A percentile compares a stretch with the other conserved stretches of the same genome.
Evolutionary conservation across 1,140 invertebrate species (phyloP).

Genomic region (Scaptomyza hsui): DNA sequence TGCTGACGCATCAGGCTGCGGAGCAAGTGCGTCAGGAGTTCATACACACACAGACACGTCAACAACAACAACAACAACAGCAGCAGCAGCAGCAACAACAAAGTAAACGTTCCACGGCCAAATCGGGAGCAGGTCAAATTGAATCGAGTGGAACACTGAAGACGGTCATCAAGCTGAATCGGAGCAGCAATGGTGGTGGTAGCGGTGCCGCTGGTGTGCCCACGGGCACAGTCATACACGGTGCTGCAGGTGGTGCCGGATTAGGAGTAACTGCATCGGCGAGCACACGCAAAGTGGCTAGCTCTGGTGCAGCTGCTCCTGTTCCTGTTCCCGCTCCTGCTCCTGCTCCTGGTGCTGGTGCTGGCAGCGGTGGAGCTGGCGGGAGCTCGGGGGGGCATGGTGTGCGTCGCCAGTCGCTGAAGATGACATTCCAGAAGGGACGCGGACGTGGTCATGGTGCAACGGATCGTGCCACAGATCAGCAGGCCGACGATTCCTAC

Average conservation of each 20-base stretch:
- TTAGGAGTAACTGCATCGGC: slow-evolving; percentile 85
- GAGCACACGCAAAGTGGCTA: slow-evolving; percentile 55
- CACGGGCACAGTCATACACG: slow-evolving; percentile 66
- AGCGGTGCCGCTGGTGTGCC: slow-evolving; percentile 48
- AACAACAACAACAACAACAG: slow-evolving; percentile 54
- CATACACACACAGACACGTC: slow-evolving; percentile 82
- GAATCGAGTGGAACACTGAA: slow-evolving; percentile 90
- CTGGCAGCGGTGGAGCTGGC: slow-evolving; percentile 26
- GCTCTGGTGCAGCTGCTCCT: not conserved
- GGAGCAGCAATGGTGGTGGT: slow-evolving; percentile 78
- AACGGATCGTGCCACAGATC: slow-evolving; percentile 84
- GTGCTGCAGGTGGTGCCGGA: slow-evolving; percentile 45
- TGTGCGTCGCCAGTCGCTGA: slow-evolving; percentile 87
- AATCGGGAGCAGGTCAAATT: slow-evolving; percentile 73
- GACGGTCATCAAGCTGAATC: slow-evolving; percentile 90
- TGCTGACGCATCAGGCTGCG: slow-evolving; percentile 87
- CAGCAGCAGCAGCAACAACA: slow-evolving; percentile 80
- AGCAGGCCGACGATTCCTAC: slow-evolving; percentile 87
- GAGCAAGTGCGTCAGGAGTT: slow-evolving; percentile 83
- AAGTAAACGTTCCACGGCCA: slow-evolving; percentile 45
- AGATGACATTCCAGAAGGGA: slow-evolving; percentile 92
- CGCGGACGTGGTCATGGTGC: slow-evolving; percentile 86
- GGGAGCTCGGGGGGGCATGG: no score
- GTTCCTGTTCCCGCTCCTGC: no score
- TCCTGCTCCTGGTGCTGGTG: no score